Evolutionary conservation across 2,888 invertebrate species (phyloP).

Genomic region (Acheta domesticus): DNA sequence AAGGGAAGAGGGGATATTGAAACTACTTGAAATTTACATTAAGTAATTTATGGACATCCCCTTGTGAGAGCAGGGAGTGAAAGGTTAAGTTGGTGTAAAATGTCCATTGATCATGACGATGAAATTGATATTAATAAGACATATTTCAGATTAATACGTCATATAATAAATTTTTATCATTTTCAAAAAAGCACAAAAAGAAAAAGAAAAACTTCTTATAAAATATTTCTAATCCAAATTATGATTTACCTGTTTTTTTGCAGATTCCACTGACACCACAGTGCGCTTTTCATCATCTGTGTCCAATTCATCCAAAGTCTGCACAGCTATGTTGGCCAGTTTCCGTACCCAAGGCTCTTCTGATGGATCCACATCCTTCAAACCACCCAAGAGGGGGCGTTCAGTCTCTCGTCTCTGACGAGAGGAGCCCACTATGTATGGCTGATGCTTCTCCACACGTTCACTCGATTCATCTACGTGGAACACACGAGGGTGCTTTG

Average conservation of each 20-base stretch:
- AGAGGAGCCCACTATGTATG: conserved; percentile 12
- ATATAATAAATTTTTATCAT: too few species aligned
- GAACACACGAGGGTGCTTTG: neutral
- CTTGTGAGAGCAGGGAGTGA: too few species aligned
- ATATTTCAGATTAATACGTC: too few species aligned
- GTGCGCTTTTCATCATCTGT: conserved; percentile 51
- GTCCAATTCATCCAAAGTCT: conserved; percentile 52
- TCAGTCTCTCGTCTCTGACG: conserved; percentile 32
- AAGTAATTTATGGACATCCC: too few species aligned
- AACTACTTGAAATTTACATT: too few species aligned
- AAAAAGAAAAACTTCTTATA: too few species aligned
- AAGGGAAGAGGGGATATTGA: too few species aligned
- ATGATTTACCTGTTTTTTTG: conserved; percentile 44
- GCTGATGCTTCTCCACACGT: conserved; percentile 25
- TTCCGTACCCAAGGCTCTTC: conserved; percentile 43
- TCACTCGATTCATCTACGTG: conserved; percentile 26
- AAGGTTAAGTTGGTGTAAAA: too few species aligned
- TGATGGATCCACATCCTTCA: conserved; percentile 37
- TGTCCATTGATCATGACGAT: too few species aligned
- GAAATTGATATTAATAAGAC: too few species aligned
- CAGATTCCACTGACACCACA: conserved; percentile 50
- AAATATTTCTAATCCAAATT: too few species aligned
- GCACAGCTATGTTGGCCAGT: conserved; percentile 51
- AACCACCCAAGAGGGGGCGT: conserved; percentile 39
- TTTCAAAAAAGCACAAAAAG: too few species aligned